Conservation (phyloP, 1,140 invertebrate genomes). For the Micrasema longulum region DNA sequence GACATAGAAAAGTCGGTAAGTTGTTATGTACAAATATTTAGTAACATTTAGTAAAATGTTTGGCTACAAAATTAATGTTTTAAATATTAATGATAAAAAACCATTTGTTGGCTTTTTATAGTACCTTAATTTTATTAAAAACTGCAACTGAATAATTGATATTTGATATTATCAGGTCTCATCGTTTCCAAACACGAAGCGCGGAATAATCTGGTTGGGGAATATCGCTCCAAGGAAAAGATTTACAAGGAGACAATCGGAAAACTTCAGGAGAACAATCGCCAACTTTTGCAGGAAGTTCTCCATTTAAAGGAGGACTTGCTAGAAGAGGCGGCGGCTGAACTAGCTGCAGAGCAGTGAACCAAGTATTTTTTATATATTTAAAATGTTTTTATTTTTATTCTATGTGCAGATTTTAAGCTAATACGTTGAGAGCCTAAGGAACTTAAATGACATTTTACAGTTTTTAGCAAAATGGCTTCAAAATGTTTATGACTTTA, state of each 20-base stretch:
- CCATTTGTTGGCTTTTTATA: no score
- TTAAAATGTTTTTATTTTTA: neutral
- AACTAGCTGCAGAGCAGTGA: neutral
- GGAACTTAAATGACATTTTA: no score
- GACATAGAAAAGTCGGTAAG: no score
- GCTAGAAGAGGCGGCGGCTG: neutral
- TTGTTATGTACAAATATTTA: no score
- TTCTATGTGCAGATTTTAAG: neutral
- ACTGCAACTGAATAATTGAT: no score
- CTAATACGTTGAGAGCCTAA: no score
- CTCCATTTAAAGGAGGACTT: constrained; percentile 36
- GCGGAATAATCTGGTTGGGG: constrained; percentile 33
- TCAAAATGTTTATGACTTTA: no score
- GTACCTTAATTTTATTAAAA: no score
- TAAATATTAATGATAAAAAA: no score
- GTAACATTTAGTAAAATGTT: no score
- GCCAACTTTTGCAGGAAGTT: constrained; percentile 46
- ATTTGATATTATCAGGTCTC: constrained; percentile 42
- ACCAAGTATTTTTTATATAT: neutral
- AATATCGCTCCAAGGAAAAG: constrained; percentile 42
- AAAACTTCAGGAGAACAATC: constrained; percentile 49
- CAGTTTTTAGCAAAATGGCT: no score
- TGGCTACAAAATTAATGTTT: no score
- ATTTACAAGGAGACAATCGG: constrained; percentile 51
- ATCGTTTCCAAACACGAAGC: constrained; percentile 40